These are phyloP conservation scores for Phenganax marumi DNA, from an alignment of 92 coral and sea anemone species.

Conservation along the genomic window DNA sequence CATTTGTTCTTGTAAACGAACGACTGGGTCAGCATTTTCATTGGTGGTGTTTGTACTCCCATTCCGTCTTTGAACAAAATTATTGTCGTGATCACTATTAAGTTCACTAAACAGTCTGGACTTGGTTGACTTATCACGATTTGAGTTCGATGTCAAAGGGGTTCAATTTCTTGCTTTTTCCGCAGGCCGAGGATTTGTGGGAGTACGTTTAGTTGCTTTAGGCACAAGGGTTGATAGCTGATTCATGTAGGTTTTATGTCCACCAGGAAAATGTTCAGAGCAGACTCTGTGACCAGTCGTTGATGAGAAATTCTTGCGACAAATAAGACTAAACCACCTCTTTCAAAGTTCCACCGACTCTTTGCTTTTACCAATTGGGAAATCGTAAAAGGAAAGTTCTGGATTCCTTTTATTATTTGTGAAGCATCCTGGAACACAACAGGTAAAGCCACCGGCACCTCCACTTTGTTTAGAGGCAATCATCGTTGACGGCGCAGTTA, in stretches of 20 bases:
- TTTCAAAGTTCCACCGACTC: slow-evolving; percentile 52
- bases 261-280: slow-evolving; percentile 43
- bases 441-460: too few species aligned
- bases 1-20: slow-evolving; percentile 20
- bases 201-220: slow-evolving; percentile 30
- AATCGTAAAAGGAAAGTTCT: slow-evolving; percentile 46
- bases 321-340: slow-evolving; percentile 40
- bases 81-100: too few species aligned
- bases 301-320: slow-evolving; percentile 27
- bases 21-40: slow-evolving; percentile 37
- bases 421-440: too few species aligned
- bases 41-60: too few species aligned
- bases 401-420: too few species aligned
- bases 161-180: too few species aligned
- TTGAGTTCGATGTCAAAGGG: slow-evolving; percentile 17
- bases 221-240: too few species aligned
- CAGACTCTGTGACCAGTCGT: slow-evolving; percentile 46
- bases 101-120: slow-evolving; percentile 49
- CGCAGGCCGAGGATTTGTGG: slow-evolving; percentile 30
- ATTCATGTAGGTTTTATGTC: slow-evolving; percentile 38
- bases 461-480: too few species aligned
- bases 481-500: too few species aligned
- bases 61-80: too few species aligned
- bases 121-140: background rate
- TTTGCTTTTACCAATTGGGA: slow-evolving; percentile 54